Conservation (phyloP, 2,888 invertebrate species). For the Cenopis cana region DNA sequence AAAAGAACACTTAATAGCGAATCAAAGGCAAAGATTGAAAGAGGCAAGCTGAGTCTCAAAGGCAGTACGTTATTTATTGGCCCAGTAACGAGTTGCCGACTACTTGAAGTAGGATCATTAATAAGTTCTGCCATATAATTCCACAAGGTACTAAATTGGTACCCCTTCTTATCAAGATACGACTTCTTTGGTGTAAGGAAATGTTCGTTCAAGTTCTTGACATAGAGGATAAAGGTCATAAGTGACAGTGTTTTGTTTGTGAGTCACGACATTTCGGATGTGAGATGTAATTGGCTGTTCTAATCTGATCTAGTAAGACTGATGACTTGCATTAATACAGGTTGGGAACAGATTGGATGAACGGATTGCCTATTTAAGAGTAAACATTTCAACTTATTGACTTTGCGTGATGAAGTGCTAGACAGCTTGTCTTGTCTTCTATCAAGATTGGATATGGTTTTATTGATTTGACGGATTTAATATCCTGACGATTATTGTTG, state of each 20-base stretch:
- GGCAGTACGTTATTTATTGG: constrained; percentile 72
- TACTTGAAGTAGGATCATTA: constrained; percentile 71
- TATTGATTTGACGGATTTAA: not conserved
- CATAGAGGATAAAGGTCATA: constrained; percentile 56
- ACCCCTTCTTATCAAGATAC: constrained; percentile 48
- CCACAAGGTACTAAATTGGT: constrained; percentile 59
- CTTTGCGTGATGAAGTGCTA: constrained; percentile 23
- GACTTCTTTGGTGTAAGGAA: constrained; percentile 54
- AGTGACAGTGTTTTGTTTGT: constrained; percentile 46
- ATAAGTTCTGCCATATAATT: constrained; percentile 61
- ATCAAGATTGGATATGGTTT: not conserved
- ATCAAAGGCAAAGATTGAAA: constrained; percentile 61
- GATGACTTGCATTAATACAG: constrained; percentile 71
- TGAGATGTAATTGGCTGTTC: constrained; percentile 61
- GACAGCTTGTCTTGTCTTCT: not conserved
- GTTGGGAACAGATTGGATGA: constrained; percentile 67
- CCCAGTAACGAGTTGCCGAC: constrained; percentile 69
- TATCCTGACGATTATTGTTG: not conserved
- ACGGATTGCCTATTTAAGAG: constrained; percentile 58
- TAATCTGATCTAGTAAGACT: constrained; percentile 70
- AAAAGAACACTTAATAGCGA: constrained; percentile 54
- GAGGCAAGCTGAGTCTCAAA: constrained; percentile 55
- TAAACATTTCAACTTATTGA: constrained; percentile 45
- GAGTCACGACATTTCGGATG: constrained; percentile 52
- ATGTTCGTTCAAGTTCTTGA: constrained; percentile 46